Evolutionary conservation across 35 echinoderm and acorn worm genomes (phyloP).

Genomic region (Ophioderma brevispina): DNA sequence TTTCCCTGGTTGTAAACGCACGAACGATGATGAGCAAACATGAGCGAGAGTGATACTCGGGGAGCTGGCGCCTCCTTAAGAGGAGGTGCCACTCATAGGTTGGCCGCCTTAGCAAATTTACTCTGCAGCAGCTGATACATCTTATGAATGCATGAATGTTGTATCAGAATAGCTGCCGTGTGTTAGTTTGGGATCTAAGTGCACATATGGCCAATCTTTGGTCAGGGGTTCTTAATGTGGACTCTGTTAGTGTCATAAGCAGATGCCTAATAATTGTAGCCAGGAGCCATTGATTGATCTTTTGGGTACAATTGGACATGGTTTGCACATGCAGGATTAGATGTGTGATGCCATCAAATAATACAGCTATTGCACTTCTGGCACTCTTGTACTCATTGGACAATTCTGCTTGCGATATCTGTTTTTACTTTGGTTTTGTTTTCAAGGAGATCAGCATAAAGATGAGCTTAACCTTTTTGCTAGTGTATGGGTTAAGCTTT

Average conservation of each 20-base stretch:
- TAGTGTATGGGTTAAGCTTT: too few relatives aligned
- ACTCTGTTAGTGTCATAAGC: background rate
- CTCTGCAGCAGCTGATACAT: background rate
- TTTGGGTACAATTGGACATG: background rate
- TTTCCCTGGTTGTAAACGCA: background rate
- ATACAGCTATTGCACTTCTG: too few relatives aligned
- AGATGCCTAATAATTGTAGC: background rate
- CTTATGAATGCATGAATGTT: background rate
- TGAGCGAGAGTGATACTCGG: background rate
- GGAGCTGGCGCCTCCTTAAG: background rate
- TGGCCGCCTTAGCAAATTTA: background rate
- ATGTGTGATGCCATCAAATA: background rate
- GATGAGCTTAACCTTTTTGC: too few relatives aligned
- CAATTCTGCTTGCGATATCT: too few relatives aligned
- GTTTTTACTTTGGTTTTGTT: too few relatives aligned
- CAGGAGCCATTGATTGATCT: too few relatives aligned
- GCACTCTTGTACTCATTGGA: too few relatives aligned
- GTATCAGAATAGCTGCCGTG: background rate
- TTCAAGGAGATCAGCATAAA: too few relatives aligned
- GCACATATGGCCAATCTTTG: too few relatives aligned
- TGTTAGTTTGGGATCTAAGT: too few relatives aligned
- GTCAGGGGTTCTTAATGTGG: background rate
- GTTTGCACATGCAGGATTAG: background rate
- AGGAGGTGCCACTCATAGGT: background rate
- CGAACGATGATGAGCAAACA: background rate